Evolutionary conservation across 2,888 invertebrate species (phyloP), one percentile per base, ranked within the genome.

Genomic region (Euphydryas editha): DNA sequence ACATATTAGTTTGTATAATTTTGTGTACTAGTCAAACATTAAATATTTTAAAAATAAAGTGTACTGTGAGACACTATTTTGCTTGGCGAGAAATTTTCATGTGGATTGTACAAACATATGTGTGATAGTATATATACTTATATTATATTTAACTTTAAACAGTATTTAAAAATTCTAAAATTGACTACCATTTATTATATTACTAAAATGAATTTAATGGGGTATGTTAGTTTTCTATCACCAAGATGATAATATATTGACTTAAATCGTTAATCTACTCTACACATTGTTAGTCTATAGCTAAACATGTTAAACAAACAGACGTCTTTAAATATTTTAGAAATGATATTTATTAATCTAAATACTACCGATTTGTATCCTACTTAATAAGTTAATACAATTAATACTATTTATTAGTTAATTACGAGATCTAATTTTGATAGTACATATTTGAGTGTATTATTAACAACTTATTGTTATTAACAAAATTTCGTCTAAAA

Each of bases 291-390:
- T 92, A 92, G 90, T 92, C 91, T 92, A 92, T 79, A 77, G 81
- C 92, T 92, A 92, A 88, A 92, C 92, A 92, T 92, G 92, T 92
- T 92, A 92, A 92, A 92, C 90, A 92, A 92, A 92, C 92, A 92
- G 87, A 92, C 92, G 81, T 84, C 82, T 88, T 89, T 81, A 86
- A 88, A 86, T 89, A 88, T 87, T 91, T 88, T 85, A 88, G 82
- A 90, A 90, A 90, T 89, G 86, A 88, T 84, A 83, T 92, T 92
- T 92, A 92, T 92, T 92, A 91, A 85, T 86, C 90, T 92, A 91
- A 85, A 78, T 73, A 75, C 90, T 92, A 91, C 88, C 77, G 80
- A 87, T 78, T 82, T 81, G 30, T 80, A 78, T 76, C 87, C 87
- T 89, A 90, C 83, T 82, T 84, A 83, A 78, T 83, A 87, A 84